Evolutionary conservation across 1,140 invertebrate species (phyloP), one percentile per base, ranked within the genome.

Genomic region (Copidosoma floridanum): DNA sequence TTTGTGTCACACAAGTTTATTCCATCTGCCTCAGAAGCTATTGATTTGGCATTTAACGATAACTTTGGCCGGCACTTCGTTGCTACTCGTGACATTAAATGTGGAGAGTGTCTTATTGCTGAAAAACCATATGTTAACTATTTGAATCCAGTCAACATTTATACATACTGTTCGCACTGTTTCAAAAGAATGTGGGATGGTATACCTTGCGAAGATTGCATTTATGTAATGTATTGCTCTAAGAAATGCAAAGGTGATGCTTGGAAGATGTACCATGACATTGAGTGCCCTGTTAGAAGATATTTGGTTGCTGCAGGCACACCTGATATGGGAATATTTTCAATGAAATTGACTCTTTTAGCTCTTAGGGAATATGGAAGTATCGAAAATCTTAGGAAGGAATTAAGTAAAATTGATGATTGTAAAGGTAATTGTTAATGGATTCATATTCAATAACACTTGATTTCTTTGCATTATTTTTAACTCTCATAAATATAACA

Each of bases 111-210:
- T 20, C 65, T 96, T 14, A 86, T 86, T 29, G 79, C 88, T 40
- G 93, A 96, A 79, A 82, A 87, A 47, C 88, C 92, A 6, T 95
- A 88, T 73, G 82, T 86, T 37, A 82, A 83, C 10, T 77, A 90
- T 1, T 70, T 93, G 18, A 66, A 86, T 20, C 80, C 83, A 35
- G 72, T 83, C 10, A 82, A 86, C 68, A 77, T 79, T 38, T 75
- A 80, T 10, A 84, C 82, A 27, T 84, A 88, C 68, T 96, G 93
- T 70, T 85, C 85, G 68, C 82, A 90, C 65, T 96, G 93, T 72
- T 83, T 89, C 61, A 79, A 81, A 24, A 78, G 84, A 60, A 82
- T 78, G 68, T 81, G 82, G 69, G 54, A 77, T 14, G 83, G 84
- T 65, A 78, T 86, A 59, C 88, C 88, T 53, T 91, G 88, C 74